Conservation (phyloP, 2,888 invertebrate species). For the Chydorus sphaericus region DNA sequence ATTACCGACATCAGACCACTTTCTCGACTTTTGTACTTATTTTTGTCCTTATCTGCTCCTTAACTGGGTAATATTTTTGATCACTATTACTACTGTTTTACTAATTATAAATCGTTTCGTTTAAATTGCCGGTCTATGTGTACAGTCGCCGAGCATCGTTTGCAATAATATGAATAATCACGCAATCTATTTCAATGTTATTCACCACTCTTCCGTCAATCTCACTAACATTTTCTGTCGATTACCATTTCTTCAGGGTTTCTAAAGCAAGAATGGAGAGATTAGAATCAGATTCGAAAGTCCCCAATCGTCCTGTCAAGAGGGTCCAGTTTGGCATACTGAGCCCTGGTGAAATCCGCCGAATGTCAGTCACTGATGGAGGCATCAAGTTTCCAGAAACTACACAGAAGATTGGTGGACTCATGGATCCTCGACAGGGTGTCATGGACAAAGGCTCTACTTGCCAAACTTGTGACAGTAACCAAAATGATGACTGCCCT, state of each 20-base stretch:
- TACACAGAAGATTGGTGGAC: constrained; percentile 90
- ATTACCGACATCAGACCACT: background rate
- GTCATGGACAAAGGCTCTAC: constrained; percentile 85
- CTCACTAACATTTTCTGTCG: background rate
- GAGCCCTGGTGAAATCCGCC: constrained; percentile 96
- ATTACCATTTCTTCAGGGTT: background rate
- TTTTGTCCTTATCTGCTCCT: background rate
- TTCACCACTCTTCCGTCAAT: too few species aligned
- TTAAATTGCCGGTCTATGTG: background rate
- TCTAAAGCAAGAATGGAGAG: constrained; percentile 42
- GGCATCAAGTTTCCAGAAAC: constrained; percentile 94
- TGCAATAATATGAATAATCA: background rate
- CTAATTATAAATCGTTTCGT: background rate
- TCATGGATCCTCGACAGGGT: constrained; percentile 99
- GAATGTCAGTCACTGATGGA: constrained; percentile 95
- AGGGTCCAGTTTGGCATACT: constrained; percentile 96
- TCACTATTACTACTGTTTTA: background rate
- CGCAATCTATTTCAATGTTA: background rate
- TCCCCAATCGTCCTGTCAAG: constrained; percentile 84
- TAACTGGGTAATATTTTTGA: background rate
- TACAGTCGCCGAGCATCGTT: background rate
- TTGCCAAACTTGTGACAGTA: constrained; percentile 88
- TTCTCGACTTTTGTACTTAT: background rate
- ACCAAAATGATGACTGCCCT: constrained; percentile 97
- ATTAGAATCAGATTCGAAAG: constrained; percentile 62